Percentiles rank a stretch among this genome's conserved stretches.
Evolutionary conservation across 2,888 invertebrate species (phyloP).

Genomic region (Pristionchus entomophagus): DNA sequence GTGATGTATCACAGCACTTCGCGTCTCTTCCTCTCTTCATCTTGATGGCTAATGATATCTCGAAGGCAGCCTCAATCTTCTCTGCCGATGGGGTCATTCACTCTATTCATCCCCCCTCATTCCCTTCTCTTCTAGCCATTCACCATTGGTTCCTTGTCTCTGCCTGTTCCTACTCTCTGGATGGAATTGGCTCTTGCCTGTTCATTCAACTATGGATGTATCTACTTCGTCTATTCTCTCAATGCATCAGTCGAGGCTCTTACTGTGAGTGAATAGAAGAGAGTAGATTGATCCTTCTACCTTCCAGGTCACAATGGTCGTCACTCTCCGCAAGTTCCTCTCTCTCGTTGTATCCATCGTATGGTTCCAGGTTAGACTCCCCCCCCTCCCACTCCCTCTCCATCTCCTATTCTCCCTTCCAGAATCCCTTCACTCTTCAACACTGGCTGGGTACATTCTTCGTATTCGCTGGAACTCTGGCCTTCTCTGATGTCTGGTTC

Average conservation of each 20-base stretch:
- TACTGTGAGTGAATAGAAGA: constrained; percentile 52
- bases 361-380: constrained; percentile 45
- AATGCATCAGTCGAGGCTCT: constrained; percentile 84
- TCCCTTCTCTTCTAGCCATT: neutral
- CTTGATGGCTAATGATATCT: constrained; percentile 86
- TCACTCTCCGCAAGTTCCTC: constrained; percentile 94
- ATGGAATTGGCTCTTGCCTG: constrained; percentile 65
- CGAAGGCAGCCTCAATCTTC: constrained; percentile 85
- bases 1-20: constrained; percentile 82
- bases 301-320: constrained; percentile 92
- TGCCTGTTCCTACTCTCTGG: constrained; percentile 69
- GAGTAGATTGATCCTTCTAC: constrained; percentile 77
- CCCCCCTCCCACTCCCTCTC: neutral
- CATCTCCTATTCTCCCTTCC: constrained; percentile 81
- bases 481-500: constrained; percentile 85
- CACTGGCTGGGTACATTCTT: constrained; percentile 93
- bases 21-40: constrained; percentile 91
- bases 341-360: constrained; percentile 93
- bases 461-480: constrained; percentile 92
- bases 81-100: constrained; percentile 78
- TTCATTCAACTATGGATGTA: constrained; percentile 81
- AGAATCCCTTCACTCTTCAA: constrained; percentile 90
- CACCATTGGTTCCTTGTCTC: constrained; percentile 47
- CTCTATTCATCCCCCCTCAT: neutral
- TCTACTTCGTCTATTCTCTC: constrained; percentile 92